phyloP scores from a whole-genome alignment of 2,113 vertebrate genomes.

The Eleginops maclovinus region DNA sequence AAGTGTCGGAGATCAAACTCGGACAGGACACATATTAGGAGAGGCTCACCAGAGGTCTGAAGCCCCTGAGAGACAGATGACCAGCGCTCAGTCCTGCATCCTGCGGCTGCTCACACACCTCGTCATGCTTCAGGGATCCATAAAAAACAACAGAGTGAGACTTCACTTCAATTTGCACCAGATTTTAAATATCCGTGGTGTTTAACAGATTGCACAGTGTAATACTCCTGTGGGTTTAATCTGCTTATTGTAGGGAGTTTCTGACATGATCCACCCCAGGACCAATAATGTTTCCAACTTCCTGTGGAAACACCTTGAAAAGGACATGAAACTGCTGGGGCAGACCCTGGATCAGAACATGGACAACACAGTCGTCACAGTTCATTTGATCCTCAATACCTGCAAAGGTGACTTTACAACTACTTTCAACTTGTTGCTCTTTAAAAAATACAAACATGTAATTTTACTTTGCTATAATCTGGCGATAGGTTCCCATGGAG shows the following conservation, averaged over 20 bases:
- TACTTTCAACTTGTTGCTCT: not conserved
- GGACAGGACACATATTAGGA: slow-evolving; percentile 77
- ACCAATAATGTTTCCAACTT: slow-evolving; percentile 55
- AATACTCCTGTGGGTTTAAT: not conserved
- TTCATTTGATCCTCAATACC: slow-evolving; percentile 76
- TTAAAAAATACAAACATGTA: not conserved
- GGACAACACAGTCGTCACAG: slow-evolving; percentile 68
- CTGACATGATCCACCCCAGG: slow-evolving; percentile 68
- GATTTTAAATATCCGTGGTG: not conserved
- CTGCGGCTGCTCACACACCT: slow-evolving; percentile 80
- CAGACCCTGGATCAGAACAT: slow-evolving; percentile 73
- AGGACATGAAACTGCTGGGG: slow-evolving; percentile 73
- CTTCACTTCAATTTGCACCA: not conserved
- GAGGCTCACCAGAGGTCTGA: slow-evolving; percentile 64
- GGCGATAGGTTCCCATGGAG: slow-evolving; percentile 27
- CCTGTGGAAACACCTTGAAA: slow-evolving; percentile 79
- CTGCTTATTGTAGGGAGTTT: slow-evolving; percentile 61
- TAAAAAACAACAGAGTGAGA: slow-evolving; percentile 60
- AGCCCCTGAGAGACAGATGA: slow-evolving; percentile 76
- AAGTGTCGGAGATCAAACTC: slow-evolving; percentile 57
- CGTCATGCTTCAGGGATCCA: slow-evolving; percentile 79
- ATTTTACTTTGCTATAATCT: slow-evolving; percentile 10
- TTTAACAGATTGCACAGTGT: accelerated
- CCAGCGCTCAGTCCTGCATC: slow-evolving; percentile 63
- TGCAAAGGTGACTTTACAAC: slow-evolving; percentile 56